Conservation (phyloP, 2,113 vertebrate genomes). For the Oceanodroma tethys region DNA sequence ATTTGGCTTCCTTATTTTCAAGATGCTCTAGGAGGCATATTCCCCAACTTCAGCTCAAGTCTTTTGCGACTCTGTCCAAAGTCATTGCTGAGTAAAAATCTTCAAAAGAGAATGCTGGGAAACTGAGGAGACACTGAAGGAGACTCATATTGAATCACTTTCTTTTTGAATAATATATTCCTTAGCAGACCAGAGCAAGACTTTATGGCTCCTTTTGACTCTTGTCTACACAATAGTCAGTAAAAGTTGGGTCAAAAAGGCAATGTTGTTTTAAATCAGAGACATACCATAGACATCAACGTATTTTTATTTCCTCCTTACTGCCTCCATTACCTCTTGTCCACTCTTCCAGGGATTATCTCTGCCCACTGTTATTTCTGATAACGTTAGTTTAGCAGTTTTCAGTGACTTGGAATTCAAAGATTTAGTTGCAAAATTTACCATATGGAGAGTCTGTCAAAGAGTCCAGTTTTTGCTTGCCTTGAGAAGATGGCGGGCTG, state of each 20-base stretch:
- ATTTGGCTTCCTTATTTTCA: background rate
- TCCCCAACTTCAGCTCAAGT: background rate
- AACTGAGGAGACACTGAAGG: background rate
- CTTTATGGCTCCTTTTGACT: background rate
- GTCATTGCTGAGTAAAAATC: background rate
- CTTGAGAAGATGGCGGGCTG: background rate
- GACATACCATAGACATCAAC: background rate
- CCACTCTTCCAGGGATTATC: background rate
- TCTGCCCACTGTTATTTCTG: background rate
- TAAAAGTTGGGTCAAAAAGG: background rate
- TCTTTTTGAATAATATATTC: background rate
- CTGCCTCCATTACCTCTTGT: background rate
- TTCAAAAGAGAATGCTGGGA: background rate
- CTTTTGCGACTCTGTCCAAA: background rate
- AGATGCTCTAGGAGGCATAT: background rate
- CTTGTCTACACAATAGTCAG: background rate
- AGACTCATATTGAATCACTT: background rate
- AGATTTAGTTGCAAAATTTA: background rate
- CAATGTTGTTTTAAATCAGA: background rate
- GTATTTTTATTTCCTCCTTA: background rate
- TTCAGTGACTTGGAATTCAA: background rate
- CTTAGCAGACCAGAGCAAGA: background rate
- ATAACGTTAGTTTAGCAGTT: background rate
- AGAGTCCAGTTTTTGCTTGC: background rate
- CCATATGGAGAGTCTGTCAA: background rate